Conservation (phyloP, 2,888 invertebrate species). For the Hirudinaria manillensis region DNA sequence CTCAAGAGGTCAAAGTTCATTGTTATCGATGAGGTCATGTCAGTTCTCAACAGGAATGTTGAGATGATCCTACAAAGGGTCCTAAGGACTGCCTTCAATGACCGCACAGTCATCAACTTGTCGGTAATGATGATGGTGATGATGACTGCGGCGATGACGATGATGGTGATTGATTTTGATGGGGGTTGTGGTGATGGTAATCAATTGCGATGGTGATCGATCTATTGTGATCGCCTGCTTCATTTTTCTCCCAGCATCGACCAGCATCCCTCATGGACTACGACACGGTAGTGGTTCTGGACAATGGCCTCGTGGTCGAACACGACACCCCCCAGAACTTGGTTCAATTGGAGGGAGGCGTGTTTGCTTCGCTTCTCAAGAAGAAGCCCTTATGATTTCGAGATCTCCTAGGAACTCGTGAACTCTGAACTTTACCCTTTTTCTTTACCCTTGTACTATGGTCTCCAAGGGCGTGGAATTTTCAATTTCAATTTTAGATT, state of each 20-base stretch:
- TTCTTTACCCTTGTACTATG: too few species aligned
- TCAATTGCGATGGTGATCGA: too few species aligned
- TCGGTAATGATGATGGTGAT: conserved; percentile 27
- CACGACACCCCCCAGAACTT: conserved; percentile 43
- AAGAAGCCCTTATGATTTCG: conserved; percentile 13
- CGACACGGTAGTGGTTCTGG: conserved; percentile 49
- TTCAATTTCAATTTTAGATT: too few species aligned
- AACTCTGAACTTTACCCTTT: too few species aligned
- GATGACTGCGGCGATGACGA: neutral
- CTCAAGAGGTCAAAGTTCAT: conserved; percentile 33
- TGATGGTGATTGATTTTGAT: neutral
- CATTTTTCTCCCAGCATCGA: conserved; percentile 45
- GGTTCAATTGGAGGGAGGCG: conserved; percentile 29
- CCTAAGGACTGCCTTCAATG: conserved; percentile 28
- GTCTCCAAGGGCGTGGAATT: too few species aligned
- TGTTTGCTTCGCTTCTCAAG: conserved; percentile 34
- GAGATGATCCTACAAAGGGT: conserved; percentile 33
- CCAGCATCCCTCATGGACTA: conserved; percentile 49
- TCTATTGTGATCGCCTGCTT: neutral
- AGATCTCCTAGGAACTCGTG: too few species aligned
- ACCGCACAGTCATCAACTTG: conserved; percentile 35
- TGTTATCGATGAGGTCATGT: conserved; percentile 36
- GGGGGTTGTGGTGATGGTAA: too few species aligned
- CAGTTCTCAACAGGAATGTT: conserved; percentile 28
- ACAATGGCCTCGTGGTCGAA: conserved; percentile 46